Evolutionary conservation across 2,888 invertebrate species (phyloP), one percentile per base, ranked within the genome.

Genomic region (Dicyrtomina minuta): DNA sequence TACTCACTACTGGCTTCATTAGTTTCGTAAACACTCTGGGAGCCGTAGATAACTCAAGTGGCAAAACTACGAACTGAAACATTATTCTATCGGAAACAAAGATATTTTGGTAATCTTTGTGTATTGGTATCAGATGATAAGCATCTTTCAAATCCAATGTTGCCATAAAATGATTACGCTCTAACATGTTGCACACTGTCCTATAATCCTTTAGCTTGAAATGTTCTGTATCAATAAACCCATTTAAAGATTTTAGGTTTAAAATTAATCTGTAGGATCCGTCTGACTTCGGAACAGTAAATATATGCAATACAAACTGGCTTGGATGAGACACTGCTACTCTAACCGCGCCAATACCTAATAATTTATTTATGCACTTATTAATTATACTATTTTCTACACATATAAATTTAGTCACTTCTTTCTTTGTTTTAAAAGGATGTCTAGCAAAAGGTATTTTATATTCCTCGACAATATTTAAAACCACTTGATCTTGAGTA

Each of bases 201-300:
- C 68, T 39, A 44, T 65, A 60, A 41, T 70, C 70, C 51, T 72
- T 70, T 58, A 73, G 56, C 46, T 73, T 70, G 59, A 68, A 73
- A 65, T 73, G 70, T 22, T 66, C 56, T 33, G 65, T 64, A 1
- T 22, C 17, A 1, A 70, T 20, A 69, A 55, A 73, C 33, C 39
- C 44, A 26, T 70, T 73, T 20, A 73, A 55, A 1, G n/a, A 17
- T 56, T 73, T 70, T n/a, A n/a, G n/a, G n/a, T n/a, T n/a, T n/a
- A n/a, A n/a, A n/a, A n/a, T n/a, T n/a, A n/a, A n/a, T n/a, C n/a
- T 41, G 20, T 20, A 61, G 13, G 17, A 20, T 17, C 70, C 68
- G 51, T 65, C 51, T 6, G 66, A 17, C 49, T 73, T 73, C 4
- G 72, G 72, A 1, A 73, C 68, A 27, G 20, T 15, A 58, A 73